Evolutionary conservation across 2,113 vertebrate genomes (phyloP), one percentile per base, ranked within the genome.

Genomic region (Morone chrysops): DNA sequence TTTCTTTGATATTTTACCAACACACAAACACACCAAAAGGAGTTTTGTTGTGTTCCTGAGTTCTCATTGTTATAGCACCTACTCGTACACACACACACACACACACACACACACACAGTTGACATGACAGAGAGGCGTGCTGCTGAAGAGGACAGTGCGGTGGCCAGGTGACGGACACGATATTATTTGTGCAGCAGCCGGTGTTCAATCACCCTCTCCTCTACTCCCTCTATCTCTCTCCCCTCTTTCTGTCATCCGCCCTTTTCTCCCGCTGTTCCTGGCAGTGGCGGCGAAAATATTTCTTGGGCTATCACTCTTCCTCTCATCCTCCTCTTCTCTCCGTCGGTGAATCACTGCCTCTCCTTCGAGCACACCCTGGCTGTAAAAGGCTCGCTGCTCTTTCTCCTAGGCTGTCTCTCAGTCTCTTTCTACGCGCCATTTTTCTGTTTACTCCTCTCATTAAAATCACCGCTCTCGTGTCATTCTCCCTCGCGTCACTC

Each of bases 181-280:
- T 93, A 85, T 90, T 89, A 90, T 91, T 91, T 78, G 90, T 84
- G 86, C 53, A 47, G 85, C 78, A 77, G 90, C 85, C 77, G 53
- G 61, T 17, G 41, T 77, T 93, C 85, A 84, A 89, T 91, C 87
- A 90, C 18, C 48, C 80, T 83, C 51, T 75, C 75, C 82, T 86
- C 83, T 73, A 78, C 87, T 60, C 65, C 70, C 72, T 77, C 82
- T 9, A 75, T 70, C 77, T 50, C 53, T 75, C 79, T 75, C 62
- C 66, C 50, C 57, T 78, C 74, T 71, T 85, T 71, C 87, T 62
- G 75, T 89, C 90, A 85, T 48, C 60, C 65, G 36, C 82, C 82
- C 89, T 85, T 84, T 90, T 86, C 84, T 84, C 78, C 78, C 31
- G 74, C 87, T 86, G 82, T 89, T 88, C 82, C 87, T 91, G 88